Base-by-base conservation (phyloP, 2,113 vertebrate species). In the Pollachius pollachius region DNA sequence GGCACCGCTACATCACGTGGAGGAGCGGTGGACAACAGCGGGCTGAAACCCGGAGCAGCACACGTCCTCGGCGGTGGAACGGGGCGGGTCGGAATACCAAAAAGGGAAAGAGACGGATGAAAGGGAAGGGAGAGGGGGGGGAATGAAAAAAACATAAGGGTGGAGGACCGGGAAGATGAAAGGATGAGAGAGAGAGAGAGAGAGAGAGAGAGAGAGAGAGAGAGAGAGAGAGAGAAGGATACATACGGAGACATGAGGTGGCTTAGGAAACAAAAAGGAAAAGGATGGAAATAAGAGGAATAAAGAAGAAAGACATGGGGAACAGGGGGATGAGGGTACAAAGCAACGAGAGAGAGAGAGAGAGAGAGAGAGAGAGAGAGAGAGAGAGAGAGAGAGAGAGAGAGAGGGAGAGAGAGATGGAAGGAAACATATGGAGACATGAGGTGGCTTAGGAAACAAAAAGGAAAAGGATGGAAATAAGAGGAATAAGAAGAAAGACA, bases 401-500 rank as follows among this genome's bases (percentile, higher is more conserved):
- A n/a, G n/a, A n/a, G n/a, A n/a, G n/a, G n/a, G n/a, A n/a, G n/a
- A n/a, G n/a, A n/a, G n/a, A n/a, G n/a, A n/a, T 27, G 27, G 27
- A 27, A 27, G 27, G 27, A 27, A 54, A 6, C 68, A 21, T 68
- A 71, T 73, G 65, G 61, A 58, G 77, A 84, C n/a, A n/a, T n/a
- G n/a, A n/a, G n/a, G n/a, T n/a, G n/a, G n/a, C n/a, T n/a, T n/a
- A n/a, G n/a, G n/a, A n/a, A n/a, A n/a, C n/a, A n/a, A n/a, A n/a
- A n/a, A n/a, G n/a, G n/a, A n/a, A n/a, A n/a, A n/a, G n/a, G n/a
- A n/a, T n/a, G n/a, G n/a, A n/a, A n/a, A n/a, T n/a, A n/a, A n/a
- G n/a, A n/a, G n/a, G n/a, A n/a, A n/a, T n/a, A n/a, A 80, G 74
- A 71, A 70, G 62, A 52, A 15, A 11, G 11, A 52, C 15, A 52